Percentiles rank a stretch among this genome's conserved stretches.
Conservation (phyloP, 2,888 invertebrate genomes). For the Acrocyrtus sp. region DNA sequence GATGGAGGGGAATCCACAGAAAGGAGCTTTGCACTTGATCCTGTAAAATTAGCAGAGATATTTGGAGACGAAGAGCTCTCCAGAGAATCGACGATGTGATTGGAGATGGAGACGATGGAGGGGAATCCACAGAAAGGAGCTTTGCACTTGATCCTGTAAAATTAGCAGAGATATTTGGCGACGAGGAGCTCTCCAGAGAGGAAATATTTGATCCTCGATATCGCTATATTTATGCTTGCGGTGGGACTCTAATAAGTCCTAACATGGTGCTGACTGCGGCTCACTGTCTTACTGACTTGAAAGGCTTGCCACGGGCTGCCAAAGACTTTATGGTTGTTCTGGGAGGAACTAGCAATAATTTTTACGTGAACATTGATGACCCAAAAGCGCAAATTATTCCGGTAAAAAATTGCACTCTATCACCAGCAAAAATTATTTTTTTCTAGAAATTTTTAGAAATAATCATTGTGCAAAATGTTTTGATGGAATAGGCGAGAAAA, state of each 20-base stretch:
- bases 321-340: slow-evolving; percentile 46
- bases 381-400: slow-evolving; percentile 39
- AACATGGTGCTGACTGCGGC: slow-evolving; percentile 25
- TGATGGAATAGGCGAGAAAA: slow-evolving; percentile 16
- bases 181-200: slow-evolving; percentile 35
- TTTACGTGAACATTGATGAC: slow-evolving; percentile 30
- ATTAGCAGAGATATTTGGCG: slow-evolving; percentile 40
- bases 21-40: slow-evolving; percentile 20
- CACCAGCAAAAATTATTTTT: background rate
- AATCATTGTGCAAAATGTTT: background rate
- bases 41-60: slow-evolving; percentile 26
- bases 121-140: background rate
- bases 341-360: slow-evolving; percentile 40
- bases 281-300: slow-evolving; percentile 37
- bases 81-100: slow-evolving; percentile 19
- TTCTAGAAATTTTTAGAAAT: background rate
- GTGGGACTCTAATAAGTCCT: slow-evolving; percentile 33
- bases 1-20: background rate
- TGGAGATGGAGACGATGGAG: slow-evolving; percentile 4
- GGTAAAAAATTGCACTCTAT: too few relatives aligned
- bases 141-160: slow-evolving; percentile 22
- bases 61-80: slow-evolving; percentile 40
- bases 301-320: slow-evolving; percentile 10
- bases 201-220: slow-evolving; percentile 39
- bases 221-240: slow-evolving; percentile 44